phyloP scores from a whole-genome alignment of 2,797 vertebrate genomes.

The Mus caroli region DNA sequence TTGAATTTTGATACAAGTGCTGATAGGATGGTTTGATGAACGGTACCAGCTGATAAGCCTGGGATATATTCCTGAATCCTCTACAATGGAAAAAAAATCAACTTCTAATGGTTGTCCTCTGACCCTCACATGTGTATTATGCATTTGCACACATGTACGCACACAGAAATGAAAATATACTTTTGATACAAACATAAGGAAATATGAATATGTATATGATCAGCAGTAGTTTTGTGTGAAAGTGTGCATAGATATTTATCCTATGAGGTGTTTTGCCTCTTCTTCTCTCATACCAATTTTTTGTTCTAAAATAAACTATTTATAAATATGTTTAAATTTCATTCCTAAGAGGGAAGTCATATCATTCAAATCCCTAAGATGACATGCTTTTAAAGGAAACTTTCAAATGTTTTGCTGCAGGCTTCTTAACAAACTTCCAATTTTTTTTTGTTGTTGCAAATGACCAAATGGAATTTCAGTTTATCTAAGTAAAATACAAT shows the following conservation, averaged over 20 bases:
- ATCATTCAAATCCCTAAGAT: background rate
- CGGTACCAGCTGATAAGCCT: background rate
- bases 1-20: background rate
- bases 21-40: background rate
- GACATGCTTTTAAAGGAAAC: slow-evolving; percentile 61
- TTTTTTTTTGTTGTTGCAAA: slow-evolving; percentile 21
- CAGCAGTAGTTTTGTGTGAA: background rate
- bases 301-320: slow-evolving; percentile 20
- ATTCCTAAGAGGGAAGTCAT: slow-evolving; percentile 24
- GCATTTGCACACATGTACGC: background rate
- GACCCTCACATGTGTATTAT: background rate
- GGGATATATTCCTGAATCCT: background rate
- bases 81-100: background rate
- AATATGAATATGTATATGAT: background rate
- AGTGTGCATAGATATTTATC: background rate
- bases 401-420: slow-evolving; percentile 50
- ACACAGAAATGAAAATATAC: background rate
- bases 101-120: background rate
- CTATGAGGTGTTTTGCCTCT: background rate
- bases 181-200: background rate
- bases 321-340: slow-evolving; percentile 29
- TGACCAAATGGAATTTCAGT: slow-evolving; percentile 66
- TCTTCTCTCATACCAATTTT: background rate
- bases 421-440: slow-evolving; percentile 46
- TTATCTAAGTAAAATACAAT: slow-evolving; percentile 53